Base-by-base conservation (phyloP, 2,888 invertebrate genomes). In the Boloria selene region DNA sequence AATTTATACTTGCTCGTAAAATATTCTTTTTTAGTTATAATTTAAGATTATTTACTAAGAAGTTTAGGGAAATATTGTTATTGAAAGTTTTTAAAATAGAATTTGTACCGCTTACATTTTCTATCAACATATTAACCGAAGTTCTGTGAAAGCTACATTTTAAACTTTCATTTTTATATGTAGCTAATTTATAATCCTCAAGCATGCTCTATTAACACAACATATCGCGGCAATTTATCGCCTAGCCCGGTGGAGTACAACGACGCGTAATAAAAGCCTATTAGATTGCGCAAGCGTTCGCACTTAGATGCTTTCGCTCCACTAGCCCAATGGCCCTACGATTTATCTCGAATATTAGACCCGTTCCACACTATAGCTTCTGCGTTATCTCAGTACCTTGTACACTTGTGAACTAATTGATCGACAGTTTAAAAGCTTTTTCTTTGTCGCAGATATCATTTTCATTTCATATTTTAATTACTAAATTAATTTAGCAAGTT, bases 271-370 rank as follows among this genome's bases (percentile, higher is more conserved):
- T 86, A 83, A 82, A 85, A 79, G 78, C 74, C 73, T 75, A 75
- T 79, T 79, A 79, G 69, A 74, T 90, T 90, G 86, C 88, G 90
- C 87, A 90, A 90, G 81, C 80, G 84, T 88, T 88, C 85, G 87
- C 88, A 86, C 85, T 86, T 83, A 79, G 75, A 62, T 61, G 72
- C 75, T 75, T 76, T 75, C 73, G 74, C 72, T 73, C 73, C 73
- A 71, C 70, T 74, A 71, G 73, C 73, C 72, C 67, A 73, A 77
- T 75, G 68, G 67, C 68, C 65, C 68, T 71, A 56, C 62, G 66
- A 55, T 59, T 59, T 38, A 59, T 42, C 61, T 61, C 22, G 44
- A 16, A 45, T n/a, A 45, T 56, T 45, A 56, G 45, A 45, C 45
- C 16, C 3, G 56, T 45, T 45, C 13, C 45, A 26, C 56, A 45